A percentile compares a stretch with the other conserved stretches of the same genome.
phyloP scores from a whole-genome alignment of 1,140 invertebrate species.

The Zaprionus kolodkinae region DNA sequence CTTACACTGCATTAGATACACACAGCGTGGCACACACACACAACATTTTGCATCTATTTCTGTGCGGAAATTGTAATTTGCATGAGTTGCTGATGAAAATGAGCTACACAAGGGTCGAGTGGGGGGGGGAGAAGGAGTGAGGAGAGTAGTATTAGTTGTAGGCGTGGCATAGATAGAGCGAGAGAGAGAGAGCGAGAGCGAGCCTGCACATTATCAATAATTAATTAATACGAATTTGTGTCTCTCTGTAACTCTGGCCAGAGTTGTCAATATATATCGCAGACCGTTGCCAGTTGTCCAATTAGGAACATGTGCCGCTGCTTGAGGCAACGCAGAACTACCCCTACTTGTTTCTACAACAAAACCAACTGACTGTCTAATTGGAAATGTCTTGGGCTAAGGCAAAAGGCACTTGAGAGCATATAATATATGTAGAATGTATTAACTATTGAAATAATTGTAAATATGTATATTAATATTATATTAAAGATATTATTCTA shows the following conservation, averaged over 20 bases:
- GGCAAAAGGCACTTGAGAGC: not conserved
- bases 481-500: too few relatives aligned
- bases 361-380: not conserved
- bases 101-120: constrained; percentile 7
- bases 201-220: constrained; percentile 43
- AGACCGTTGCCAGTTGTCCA: constrained; percentile 20
- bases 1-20: constrained; percentile 62
- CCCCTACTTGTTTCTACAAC: not conserved
- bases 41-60: constrained; percentile 73
- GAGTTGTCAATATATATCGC: constrained; percentile 14
- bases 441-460: too few relatives aligned
- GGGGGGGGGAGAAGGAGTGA: not conserved
- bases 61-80: constrained; percentile 79
- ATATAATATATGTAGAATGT: not conserved
- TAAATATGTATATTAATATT: too few relatives aligned
- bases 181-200: not conserved
- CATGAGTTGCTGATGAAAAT: constrained; percentile 53
- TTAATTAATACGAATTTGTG: constrained; percentile 33
- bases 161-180: constrained; percentile 12
- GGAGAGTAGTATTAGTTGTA: not conserved
- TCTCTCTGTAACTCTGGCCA: not conserved
- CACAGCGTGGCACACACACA: constrained; percentile 37
- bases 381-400: not conserved
- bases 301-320: constrained; percentile 12
- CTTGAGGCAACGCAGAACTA: too few relatives aligned